Conservation (phyloP, 1,140 invertebrate species). For the Lordiphosa mommai region DNA sequence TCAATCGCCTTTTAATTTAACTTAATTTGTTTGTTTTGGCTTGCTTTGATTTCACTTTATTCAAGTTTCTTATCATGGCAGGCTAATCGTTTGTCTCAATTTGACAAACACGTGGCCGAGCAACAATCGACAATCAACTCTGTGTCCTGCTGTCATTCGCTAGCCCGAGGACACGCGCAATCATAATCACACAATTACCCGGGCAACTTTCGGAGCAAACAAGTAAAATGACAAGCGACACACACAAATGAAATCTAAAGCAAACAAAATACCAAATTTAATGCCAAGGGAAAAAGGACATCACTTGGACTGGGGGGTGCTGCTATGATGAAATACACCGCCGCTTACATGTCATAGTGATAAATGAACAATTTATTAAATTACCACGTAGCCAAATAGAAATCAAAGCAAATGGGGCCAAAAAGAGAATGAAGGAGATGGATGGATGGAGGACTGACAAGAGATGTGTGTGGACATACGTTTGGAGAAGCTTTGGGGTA, state of each 20-base stretch:
- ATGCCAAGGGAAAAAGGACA: background rate
- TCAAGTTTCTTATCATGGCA: background rate
- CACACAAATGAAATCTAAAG: constrained; percentile 30
- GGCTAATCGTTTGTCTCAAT: constrained; percentile 3
- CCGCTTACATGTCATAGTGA: constrained; percentile 56
- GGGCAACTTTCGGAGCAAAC: background rate
- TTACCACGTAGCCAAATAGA: constrained; percentile 55
- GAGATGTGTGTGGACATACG: constrained; percentile 4
- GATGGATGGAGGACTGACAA: constrained; percentile 28
- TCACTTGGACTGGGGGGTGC: background rate
- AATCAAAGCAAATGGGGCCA: constrained; percentile 49
- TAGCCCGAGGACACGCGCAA: constrained; percentile 31
- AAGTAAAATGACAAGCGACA: constrained; percentile 10
- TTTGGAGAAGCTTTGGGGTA: constrained; percentile 3
- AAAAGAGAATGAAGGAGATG: constrained; percentile 42
- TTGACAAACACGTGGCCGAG: constrained; percentile 7
- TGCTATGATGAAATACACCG: constrained; percentile 20
- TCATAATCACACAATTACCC: constrained; percentile 54
- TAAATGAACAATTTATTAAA: constrained; percentile 70
- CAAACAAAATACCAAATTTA: constrained; percentile 45
- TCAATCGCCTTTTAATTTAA: constrained; percentile 1
- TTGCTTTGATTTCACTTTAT: constrained; percentile 1
- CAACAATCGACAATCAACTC: constrained; percentile 9
- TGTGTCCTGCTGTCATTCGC: constrained; percentile 25
- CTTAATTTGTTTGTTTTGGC: background rate